Percentiles rank a stretch among this genome's conserved stretches.
Evolutionary conservation across 2,797 vertebrate genomes (phyloP).

Genomic region (Scomberomorus guttatus): DNA sequence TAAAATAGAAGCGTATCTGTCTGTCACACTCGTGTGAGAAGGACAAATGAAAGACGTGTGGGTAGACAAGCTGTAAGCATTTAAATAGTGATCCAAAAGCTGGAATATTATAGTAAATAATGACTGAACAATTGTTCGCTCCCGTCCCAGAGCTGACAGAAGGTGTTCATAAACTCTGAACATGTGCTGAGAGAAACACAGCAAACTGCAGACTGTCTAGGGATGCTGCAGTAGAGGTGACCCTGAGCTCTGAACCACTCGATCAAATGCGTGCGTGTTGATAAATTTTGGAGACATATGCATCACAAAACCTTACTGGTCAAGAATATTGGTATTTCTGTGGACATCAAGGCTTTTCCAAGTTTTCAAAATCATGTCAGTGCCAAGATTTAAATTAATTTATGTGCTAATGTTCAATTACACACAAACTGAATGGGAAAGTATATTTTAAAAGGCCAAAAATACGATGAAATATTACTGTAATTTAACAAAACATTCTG

Average conservation of each 20-base stretch:
- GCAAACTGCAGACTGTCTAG: neutral
- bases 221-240: slow-evolving; percentile 5
- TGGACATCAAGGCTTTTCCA: neutral
- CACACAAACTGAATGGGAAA: neutral
- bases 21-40: no score
- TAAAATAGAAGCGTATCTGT: no score
- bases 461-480: neutral
- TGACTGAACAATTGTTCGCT: neutral
- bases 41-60: no score
- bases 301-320: neutral
- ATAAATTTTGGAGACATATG: neutral
- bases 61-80: neutral
- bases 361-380: neutral
- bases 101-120: neutral
- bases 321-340: neutral
- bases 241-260: slow-evolving; percentile 1
- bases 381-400: neutral
- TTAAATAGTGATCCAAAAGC: neutral
- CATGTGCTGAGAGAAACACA: slow-evolving; percentile 5
- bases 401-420: neutral
- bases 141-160: neutral
- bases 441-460: neutral
- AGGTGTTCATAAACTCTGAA: neutral
- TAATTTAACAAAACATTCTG: slow-evolving; percentile 8
- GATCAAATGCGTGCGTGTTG: neutral